Base-by-base conservation (phyloP, 2,888 invertebrate genomes). In the Teinopalpus imperialis region DNA sequence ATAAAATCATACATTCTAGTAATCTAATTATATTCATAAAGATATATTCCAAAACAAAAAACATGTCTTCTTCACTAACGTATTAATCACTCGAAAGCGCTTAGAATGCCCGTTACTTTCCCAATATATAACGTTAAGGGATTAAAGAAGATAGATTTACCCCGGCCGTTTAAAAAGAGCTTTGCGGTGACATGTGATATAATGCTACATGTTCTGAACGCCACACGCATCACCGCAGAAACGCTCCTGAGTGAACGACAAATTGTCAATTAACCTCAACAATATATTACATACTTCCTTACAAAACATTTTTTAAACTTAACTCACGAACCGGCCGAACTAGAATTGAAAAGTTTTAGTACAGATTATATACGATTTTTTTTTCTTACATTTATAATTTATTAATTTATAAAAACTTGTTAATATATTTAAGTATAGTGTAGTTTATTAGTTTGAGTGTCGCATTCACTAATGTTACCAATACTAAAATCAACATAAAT, bases 201-300 rank as follows among this genome's bases (percentile, higher is more conserved):
- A 79, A 61, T 61, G 68, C 53, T 74, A 81, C 82, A 77, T 68
- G 75, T 63, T 73, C 64, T 63, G 60, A 59, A 65, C 58, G 61
- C 51, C 58, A 53, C 63, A 54, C 63, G 61, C 62, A 57, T 61
- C 63, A 62, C 66, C 57, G 43, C 49, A 48, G 48, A 43, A 44
- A 43, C 49, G 26, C 32, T 54, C 41, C 46, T 53, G 58, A 62
- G 64, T 59, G 54, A 60, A 65, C 61, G 69, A 80, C 81, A 79
- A 81, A 85, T 81, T 64, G 74, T 53, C 78, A 67, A 77, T 82
- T 79, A 81, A 74, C 69, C 68, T 64, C 57, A 57, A 54, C 63
- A 59, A 61, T 78, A 63, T 62, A 57, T 70, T 70, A 71, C 52
- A 53, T 26, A 49, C 46, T 52, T 56, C 49, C 50, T 47, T 46